Evolutionary conservation across 2,888 invertebrate species (phyloP), one percentile per base, ranked within the genome.

Genomic region (Lasioglossum malachurum): DNA sequence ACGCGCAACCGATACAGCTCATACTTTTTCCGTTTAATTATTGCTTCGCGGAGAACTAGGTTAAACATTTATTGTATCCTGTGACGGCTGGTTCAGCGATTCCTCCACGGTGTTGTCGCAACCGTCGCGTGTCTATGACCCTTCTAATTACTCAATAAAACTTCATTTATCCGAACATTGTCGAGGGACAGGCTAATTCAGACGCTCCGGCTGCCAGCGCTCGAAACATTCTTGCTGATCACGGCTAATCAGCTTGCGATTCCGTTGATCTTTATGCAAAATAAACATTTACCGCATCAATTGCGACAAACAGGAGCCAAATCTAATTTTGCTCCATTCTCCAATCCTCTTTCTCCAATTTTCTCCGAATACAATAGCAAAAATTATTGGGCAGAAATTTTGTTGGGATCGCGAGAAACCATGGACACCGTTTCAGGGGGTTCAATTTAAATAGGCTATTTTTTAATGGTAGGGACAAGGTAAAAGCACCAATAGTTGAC

Each of bases 11-110:
- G 14, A 67, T 35, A 7, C 31, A 2, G 16, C 64, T 7, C 16
- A 57, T 16, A 44, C 75, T 35, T 75, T 57, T 53, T 19, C 75
- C 27, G 19, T n/a, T 67, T 79, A 77, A 88, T 88, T 88, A 88
- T 88, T 88, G 88, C 88, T 88, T 88, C 80, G 78, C 78, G 81
- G 80, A 64, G 82, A 67, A 67, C 64, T 67, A 38, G 69, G 85
- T 77, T 73, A 73, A 78, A 78, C 69, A 87, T 82, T 82, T 78
- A 82, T 86, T 76, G 82, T 75, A 67, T 76, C 69, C 53, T n/a
- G 69, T 76, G 67, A 81, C 75, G 75, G 87, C 73, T 79, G 76
- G 38, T 71, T 76, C 69, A 78, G n/a, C 69, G 72, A 27, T 82
- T 82, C 60, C 35, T 49, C 49, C 74, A 4, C 64, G 44, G 49